These are phyloP conservation scores for Hydropsyche betteni DNA, from an alignment of 2,888 invertebrate species.

Conservation along the genomic window DNA sequence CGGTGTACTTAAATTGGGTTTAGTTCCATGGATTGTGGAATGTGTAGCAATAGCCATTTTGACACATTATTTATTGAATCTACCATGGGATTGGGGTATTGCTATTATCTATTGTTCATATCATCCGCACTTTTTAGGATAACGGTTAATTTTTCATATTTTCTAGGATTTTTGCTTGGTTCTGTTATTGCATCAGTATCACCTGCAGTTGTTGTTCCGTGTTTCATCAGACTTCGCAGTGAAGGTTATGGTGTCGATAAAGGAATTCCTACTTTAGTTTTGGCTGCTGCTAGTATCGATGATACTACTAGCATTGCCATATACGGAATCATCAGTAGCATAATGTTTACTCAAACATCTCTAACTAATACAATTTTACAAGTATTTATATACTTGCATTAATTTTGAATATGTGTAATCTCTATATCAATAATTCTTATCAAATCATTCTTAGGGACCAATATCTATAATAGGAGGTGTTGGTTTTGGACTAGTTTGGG, in stretches of 20 bases:
- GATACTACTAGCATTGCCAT: slow-evolving; percentile 95
- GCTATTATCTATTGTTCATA: neutral
- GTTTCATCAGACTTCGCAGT: slow-evolving; percentile 83
- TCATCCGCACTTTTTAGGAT: too few relatives aligned
- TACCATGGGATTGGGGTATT: slow-evolving; percentile 85
- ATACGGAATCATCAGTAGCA: slow-evolving; percentile 87
- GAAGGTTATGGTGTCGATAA: slow-evolving; percentile 92
- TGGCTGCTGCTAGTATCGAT: slow-evolving; percentile 94
- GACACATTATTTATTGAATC: slow-evolving; percentile 75
- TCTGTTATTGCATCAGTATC: slow-evolving; percentile 91
- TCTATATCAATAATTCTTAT: slow-evolving; percentile 17
- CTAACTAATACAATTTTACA: slow-evolving; percentile 69
- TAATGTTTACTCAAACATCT: slow-evolving; percentile 84
- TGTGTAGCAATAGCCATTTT: slow-evolving; percentile 74
- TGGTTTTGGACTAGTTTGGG: slow-evolving; percentile 83
- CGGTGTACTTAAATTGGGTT: slow-evolving; percentile 84
- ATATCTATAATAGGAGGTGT: slow-evolving; percentile 82
- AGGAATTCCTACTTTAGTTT: slow-evolving; percentile 94
- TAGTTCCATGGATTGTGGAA: slow-evolving; percentile 88
- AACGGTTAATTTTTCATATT: neutral
- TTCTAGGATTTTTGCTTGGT: slow-evolving; percentile 77
- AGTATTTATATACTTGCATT: slow-evolving; percentile 55
- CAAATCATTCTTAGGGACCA: slow-evolving; percentile 68
- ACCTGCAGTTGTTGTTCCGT: slow-evolving; percentile 95
- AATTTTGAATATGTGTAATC: neutral